phyloP scores from a whole-genome alignment of 2,888 invertebrate species.

The Drosophila robusta region DNA sequence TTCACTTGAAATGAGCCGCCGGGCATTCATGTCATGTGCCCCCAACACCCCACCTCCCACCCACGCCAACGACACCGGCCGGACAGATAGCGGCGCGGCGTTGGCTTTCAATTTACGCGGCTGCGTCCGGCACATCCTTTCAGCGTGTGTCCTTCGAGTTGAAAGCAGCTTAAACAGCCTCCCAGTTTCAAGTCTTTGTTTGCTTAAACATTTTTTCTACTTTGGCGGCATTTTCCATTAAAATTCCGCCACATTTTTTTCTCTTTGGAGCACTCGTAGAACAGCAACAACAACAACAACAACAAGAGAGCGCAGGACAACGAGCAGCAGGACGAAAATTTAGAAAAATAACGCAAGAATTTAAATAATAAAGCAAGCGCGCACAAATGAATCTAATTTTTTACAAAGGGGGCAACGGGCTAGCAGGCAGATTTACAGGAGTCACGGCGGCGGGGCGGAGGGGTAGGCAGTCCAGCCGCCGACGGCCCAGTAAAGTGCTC shows the following conservation, averaged over 20 bases:
- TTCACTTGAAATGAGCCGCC: slow-evolving; percentile 77
- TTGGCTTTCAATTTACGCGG: slow-evolving; percentile 75
- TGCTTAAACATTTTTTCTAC: slow-evolving; percentile 72
- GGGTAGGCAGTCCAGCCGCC: slow-evolving; percentile 8
- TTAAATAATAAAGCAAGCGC: slow-evolving; percentile 81
- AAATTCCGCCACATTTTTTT: slow-evolving; percentile 79
- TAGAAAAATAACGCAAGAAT: slow-evolving; percentile 80
- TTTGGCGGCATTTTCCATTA: slow-evolving; percentile 83
- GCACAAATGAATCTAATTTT: slow-evolving; percentile 83
- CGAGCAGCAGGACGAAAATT: slow-evolving; percentile 60
- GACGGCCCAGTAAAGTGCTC: slow-evolving; percentile 17
- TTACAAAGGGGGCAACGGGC: slow-evolving; percentile 69
- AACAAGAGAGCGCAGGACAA: slow-evolving; percentile 25
- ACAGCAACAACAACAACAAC: slow-evolving; percentile 32
- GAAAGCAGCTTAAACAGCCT: slow-evolving; percentile 72
- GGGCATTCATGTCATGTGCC: slow-evolving; percentile 78
- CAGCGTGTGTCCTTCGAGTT: slow-evolving; percentile 71
- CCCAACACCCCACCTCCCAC: slow-evolving; percentile 13
- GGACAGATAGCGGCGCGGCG: slow-evolving; percentile 50
- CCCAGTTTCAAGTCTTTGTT: slow-evolving; percentile 64
- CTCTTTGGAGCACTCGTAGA: slow-evolving; percentile 23
- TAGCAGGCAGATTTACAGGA: slow-evolving; percentile 11
- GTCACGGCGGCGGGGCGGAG: not conserved
- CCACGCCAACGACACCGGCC: slow-evolving; percentile 51
- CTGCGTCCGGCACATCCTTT: slow-evolving; percentile 71